Percentiles rank a stretch among this genome's conserved stretches.
phyloP scores from a whole-genome alignment of 1,140 invertebrate genomes.

The Melanaphis sacchari region DNA sequence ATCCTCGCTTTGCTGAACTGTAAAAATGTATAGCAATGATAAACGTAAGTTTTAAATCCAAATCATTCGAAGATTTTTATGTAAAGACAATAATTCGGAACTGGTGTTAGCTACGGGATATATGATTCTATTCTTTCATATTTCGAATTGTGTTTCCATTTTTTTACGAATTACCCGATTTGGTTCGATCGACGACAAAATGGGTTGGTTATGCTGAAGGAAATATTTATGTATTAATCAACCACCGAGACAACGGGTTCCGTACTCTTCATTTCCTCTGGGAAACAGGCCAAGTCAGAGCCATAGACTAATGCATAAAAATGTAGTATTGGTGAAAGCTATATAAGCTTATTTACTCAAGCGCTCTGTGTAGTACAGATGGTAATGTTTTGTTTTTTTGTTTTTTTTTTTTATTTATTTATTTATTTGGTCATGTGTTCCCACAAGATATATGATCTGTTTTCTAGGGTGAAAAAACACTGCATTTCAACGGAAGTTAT shows the following conservation, averaged over 20 bases:
- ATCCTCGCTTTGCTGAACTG: neutral
- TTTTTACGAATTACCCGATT: neutral
- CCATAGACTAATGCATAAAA: constrained; percentile 41
- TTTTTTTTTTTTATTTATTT: neutral
- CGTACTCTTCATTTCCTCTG: constrained; percentile 21
- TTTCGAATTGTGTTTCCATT: neutral
- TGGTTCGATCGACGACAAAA: neutral
- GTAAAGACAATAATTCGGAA: neutral
- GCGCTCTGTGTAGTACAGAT: neutral
- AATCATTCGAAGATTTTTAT: neutral
- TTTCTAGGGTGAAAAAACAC: neutral
- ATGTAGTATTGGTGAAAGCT: constrained; percentile 29
- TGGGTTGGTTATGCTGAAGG: neutral
- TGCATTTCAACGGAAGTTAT: neutral
- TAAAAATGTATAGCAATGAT: neutral
- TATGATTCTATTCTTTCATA: neutral
- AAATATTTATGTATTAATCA: constrained; percentile 48
- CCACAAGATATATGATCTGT: neutral
- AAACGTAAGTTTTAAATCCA: neutral
- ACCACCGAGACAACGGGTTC: neutral
- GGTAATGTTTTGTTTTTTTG: neutral
- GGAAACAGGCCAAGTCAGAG: constrained; percentile 38
- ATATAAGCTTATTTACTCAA: constrained; percentile 38
- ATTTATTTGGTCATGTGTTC: constrained; percentile 21
- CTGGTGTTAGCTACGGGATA: neutral